Conservation (phyloP, 2,888 invertebrate species). For the Drosophila ustulata region DNA sequence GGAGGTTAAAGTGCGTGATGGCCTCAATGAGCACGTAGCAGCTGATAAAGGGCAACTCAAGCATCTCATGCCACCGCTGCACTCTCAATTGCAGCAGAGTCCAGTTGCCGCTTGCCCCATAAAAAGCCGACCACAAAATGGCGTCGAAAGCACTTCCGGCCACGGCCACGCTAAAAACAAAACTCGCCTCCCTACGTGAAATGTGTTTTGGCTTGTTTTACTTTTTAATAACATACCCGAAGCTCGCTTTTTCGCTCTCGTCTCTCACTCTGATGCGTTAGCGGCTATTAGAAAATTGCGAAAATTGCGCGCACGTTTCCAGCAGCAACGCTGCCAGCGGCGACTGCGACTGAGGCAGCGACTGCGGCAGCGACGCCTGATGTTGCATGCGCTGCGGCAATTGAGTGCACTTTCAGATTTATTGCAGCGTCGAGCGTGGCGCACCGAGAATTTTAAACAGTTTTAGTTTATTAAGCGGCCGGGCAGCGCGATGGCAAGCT, state of each 20-base stretch:
- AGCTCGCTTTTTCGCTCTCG: background rate
- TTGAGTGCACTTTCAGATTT: conserved; percentile 77
- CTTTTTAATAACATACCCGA: conserved; percentile 53
- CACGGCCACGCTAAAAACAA: conserved; percentile 59
- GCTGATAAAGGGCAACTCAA: conserved; percentile 48
- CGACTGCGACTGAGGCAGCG: conserved; percentile 9
- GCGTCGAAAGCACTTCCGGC: conserved; percentile 77
- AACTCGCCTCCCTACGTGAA: conserved; percentile 60
- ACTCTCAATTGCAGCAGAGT: conserved; percentile 60
- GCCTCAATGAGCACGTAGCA: conserved; percentile 61
- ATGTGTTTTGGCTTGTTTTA: conserved; percentile 63
- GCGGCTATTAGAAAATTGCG: conserved; percentile 78
- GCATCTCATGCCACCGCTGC: conserved; percentile 41
- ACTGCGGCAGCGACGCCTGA: conserved; percentile 13
- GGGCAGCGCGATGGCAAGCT: conserved; percentile 25
- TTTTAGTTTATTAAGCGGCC: conserved; percentile 70
- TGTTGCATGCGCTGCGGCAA: conserved; percentile 70
- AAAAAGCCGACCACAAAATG: conserved; percentile 73
- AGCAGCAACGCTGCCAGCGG: conserved; percentile 17
- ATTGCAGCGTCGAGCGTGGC: conserved; percentile 59
- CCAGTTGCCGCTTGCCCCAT: conserved; percentile 30
- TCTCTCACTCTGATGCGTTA: conserved; percentile 43
- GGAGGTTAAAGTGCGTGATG: conserved; percentile 68
- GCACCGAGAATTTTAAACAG: conserved; percentile 72
- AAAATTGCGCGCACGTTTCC: conserved; percentile 78